Evolutionary conservation across 2,888 invertebrate genomes (phyloP), one percentile per base, ranked within the genome.

Genomic region (Crepidodera aurea): DNA sequence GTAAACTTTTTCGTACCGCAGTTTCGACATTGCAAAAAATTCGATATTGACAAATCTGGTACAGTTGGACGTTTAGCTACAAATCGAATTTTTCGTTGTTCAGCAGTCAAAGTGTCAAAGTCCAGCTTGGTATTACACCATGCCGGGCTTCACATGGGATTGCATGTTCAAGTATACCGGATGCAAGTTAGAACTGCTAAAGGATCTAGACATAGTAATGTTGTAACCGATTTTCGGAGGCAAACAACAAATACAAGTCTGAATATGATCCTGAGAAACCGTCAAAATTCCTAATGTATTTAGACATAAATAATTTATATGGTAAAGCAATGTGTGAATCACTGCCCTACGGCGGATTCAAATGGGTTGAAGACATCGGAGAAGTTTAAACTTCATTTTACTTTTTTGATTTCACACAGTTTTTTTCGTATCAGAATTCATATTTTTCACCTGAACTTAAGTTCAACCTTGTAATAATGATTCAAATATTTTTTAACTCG

Each of bases 231-330:
- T 34, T 32, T 42, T 22, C 25, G 5, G 51, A 51, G 19, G 55
- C 55, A 10, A 61, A 61, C 13, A 79, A 80, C 65, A 75, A 71
- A 63, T 79, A 76, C 62, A 69, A 78, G 63, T 2, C 19, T 37
- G 51, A 63, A 0, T 79, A 69, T 65, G 60, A 79, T 70, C 18
- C 56, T 1, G 46, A 25, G 3, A 60, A 73, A 56, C 62, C 71
- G 3, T 62, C 65, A 7, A 64, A 58, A 8, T 75, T 71, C 66
- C 4, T 78, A 1, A 60, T 69, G 27, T 76, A 77, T 65, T 69
- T 69, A 29, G 75, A 77, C 51, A 70, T 55, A 2, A 44, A 56
- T 29, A 46, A 46, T 34, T 34, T 34, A 34, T 34, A 34, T 13
- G 34, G 12, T 3, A 12, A 12, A 18, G 66, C 65, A 8, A 70